Evolutionary conservation across 2,113 vertebrate species (phyloP).

Genomic region (Etheostoma spectabile): DNA sequence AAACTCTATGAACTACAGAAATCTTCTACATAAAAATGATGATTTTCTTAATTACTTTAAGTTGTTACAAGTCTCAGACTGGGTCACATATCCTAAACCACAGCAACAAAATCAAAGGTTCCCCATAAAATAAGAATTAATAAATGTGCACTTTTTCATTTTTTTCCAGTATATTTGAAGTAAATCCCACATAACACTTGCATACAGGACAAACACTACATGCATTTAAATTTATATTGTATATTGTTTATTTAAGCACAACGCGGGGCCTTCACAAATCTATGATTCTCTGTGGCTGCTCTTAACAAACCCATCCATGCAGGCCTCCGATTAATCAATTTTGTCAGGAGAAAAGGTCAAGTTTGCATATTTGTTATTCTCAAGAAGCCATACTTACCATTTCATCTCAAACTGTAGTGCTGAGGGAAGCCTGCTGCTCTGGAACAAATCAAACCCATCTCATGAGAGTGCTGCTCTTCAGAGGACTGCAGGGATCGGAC

Average conservation of each 20-base stretch:
- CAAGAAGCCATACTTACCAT: constrained; percentile 13
- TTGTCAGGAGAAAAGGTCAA: constrained; percentile 73
- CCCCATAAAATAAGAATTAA: no score
- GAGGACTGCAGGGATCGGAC: constrained; percentile 16
- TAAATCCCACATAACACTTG: background rate
- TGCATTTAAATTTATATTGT: constrained; percentile 17
- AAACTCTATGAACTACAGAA: no score
- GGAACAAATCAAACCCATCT: constrained; percentile 60
- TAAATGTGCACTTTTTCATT: background rate
- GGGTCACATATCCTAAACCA: no score
- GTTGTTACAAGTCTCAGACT: no score
- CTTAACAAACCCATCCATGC: constrained; percentile 58
- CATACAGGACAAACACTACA: background rate
- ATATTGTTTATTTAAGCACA: constrained; percentile 5
- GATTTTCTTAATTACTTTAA: no score
- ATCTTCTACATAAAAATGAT: no score
- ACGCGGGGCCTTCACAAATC: constrained; percentile 39
- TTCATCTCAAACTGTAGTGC: constrained; percentile 20
- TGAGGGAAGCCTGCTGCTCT: constrained; percentile 37
- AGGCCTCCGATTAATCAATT: constrained; percentile 65
- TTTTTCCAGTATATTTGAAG: background rate
- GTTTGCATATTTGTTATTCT: constrained; percentile 65
- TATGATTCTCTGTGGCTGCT: constrained; percentile 38
- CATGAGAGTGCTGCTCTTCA: constrained; percentile 20
- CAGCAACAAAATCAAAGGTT: no score